Percentiles rank a stretch among this genome's conserved stretches.
Evolutionary conservation across 1,140 invertebrate genomes (phyloP).

Genomic region (Lordiphosa collinella): DNA sequence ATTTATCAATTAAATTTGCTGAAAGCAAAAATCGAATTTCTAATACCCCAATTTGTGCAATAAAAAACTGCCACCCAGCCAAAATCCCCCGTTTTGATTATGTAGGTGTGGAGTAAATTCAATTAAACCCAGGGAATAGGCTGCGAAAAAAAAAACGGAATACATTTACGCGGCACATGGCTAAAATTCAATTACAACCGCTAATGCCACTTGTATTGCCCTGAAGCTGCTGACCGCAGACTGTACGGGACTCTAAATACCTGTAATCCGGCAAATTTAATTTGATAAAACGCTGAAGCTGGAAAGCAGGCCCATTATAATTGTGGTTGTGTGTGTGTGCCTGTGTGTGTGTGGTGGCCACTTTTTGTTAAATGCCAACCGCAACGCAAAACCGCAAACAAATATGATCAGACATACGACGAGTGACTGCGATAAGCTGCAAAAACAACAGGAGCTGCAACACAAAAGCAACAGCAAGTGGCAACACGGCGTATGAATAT

Average conservation of each 20-base stretch:
- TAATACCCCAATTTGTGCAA: conserved; percentile 1
- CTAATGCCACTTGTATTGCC: conserved; percentile 72
- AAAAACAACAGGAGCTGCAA: conserved; percentile 8
- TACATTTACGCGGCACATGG: conserved; percentile 31
- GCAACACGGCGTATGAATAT: conserved; percentile 59
- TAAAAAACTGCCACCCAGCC: neutral
- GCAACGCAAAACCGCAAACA: conserved; percentile 62
- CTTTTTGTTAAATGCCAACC: conserved; percentile 60
- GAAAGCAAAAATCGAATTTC: conserved; percentile 10
- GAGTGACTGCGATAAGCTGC: conserved; percentile 51
- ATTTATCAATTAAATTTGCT: conserved; percentile 16
- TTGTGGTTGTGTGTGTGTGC: conserved; percentile 35
- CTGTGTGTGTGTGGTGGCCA: conserved; percentile 16
- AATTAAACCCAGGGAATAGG: conserved; percentile 44
- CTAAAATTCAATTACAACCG: conserved; percentile 72
- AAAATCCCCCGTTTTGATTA: conserved; percentile 28
- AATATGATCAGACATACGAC: conserved; percentile 72
- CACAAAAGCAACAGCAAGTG: conserved; percentile 12
- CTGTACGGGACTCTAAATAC: conserved; percentile 67
- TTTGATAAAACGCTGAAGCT: conserved; percentile 74
- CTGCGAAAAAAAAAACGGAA: conserved; percentile 10
- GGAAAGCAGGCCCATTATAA: conserved; percentile 69
- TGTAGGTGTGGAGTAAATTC: conserved; percentile 54
- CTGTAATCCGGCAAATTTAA: conserved; percentile 75
- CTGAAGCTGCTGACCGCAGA: conserved; percentile 44